Percentiles rank a stretch among this genome's conserved stretches.
phyloP scores from a whole-genome alignment of 2,888 invertebrate species.

The Dryadula phaetusa region DNA sequence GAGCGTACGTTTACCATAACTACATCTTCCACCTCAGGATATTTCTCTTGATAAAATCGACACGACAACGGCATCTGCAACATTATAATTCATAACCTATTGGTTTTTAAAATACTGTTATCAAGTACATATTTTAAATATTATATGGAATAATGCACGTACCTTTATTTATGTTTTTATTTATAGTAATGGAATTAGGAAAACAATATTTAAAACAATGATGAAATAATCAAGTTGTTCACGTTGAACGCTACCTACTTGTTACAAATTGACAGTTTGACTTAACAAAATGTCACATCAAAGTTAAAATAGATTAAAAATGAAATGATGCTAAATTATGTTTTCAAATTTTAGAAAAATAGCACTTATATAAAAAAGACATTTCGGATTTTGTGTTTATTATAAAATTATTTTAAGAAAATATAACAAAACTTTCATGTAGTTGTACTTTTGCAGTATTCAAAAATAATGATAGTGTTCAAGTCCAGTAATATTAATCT shows the following conservation, averaged over 20 bases:
- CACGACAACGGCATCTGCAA: slow-evolving; percentile 94
- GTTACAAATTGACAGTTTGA: slow-evolving; percentile 32
- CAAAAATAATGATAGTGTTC: too few relatives aligned
- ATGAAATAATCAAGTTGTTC: slow-evolving; percentile 72
- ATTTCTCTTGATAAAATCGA: slow-evolving; percentile 98
- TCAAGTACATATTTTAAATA: not conserved
- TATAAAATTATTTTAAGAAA: too few relatives aligned
- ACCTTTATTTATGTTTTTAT: slow-evolving; percentile 36
- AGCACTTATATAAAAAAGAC: too few relatives aligned
- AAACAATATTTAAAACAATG: slow-evolving; percentile 54
- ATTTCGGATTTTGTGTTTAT: too few relatives aligned
- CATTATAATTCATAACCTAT: slow-evolving; percentile 66
- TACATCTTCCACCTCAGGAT: slow-evolving; percentile 99
- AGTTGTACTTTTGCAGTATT: too few relatives aligned
- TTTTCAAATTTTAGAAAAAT: too few relatives aligned
- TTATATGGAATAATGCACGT: slow-evolving; percentile 12
- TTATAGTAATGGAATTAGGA: slow-evolving; percentile 20
- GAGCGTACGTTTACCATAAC: slow-evolving; percentile 99
- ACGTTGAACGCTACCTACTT: slow-evolving; percentile 66
- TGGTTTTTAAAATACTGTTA: slow-evolving; percentile 42
- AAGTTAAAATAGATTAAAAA: not conserved
- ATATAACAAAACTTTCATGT: too few relatives aligned
- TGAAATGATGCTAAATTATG: not conserved
- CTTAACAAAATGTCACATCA: slow-evolving; percentile 14
- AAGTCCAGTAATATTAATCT: too few relatives aligned